These are phyloP conservation scores for Mesorhabditis spiculigera DNA, from an alignment of 2,888 invertebrate species.

Conservation along the genomic window DNA sequence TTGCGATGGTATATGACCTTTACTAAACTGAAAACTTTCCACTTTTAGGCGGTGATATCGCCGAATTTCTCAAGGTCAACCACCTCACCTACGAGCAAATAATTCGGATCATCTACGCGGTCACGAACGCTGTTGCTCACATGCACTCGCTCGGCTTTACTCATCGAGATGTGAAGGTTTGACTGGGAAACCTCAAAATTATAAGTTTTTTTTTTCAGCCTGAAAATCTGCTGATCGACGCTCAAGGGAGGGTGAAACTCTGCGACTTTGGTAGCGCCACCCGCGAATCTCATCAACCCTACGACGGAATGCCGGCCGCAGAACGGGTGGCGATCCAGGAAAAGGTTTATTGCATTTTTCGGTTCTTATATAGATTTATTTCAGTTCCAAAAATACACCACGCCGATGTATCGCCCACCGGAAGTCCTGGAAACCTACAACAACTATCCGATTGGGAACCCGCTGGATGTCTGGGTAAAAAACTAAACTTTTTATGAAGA, in stretches of 20 bases:
- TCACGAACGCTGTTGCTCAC: conserved; percentile 82
- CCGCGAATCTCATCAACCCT: conserved; percentile 74
- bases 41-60: conserved; percentile 40
- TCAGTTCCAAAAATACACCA: conserved; percentile 66
- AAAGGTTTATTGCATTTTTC: conserved; percentile 67
- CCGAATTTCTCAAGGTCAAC: conserved; percentile 26
- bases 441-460: conserved; percentile 84
- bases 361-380: conserved; percentile 11
- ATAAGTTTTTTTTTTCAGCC: conserved; percentile 61
- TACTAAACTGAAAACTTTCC: too few species aligned
- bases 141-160: conserved; percentile 85
- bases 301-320: conserved; percentile 85
- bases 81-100: conserved; percentile 59
- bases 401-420: conserved; percentile 85
- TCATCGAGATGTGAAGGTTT: conserved; percentile 85
- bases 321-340: conserved; percentile 87
- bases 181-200: neutral
- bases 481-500: neutral
- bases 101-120: conserved; percentile 84
- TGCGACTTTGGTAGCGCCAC: conserved; percentile 98
- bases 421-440: conserved; percentile 98
- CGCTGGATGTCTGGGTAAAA: conserved; percentile 81
- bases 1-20: conserved; percentile 84
- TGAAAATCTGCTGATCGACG: conserved; percentile 86
- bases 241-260: conserved; percentile 80